These are phyloP conservation scores for Pluvialis apricaria DNA, from an alignment of 2,113 vertebrate species.

Conservation along the genomic window DNA sequence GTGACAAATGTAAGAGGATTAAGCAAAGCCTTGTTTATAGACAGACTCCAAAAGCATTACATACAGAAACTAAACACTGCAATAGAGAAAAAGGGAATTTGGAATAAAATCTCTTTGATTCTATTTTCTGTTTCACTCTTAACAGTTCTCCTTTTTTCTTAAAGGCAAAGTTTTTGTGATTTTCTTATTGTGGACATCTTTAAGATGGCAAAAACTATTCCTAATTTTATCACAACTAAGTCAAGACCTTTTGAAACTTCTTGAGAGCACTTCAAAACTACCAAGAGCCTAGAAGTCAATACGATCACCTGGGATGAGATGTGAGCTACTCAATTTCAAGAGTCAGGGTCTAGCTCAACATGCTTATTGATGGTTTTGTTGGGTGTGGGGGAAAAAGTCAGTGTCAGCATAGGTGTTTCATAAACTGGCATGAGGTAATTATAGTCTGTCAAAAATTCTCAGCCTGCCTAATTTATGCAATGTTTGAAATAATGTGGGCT, in stretches of 20 bases:
- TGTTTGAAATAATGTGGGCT: background rate
- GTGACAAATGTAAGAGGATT: background rate
- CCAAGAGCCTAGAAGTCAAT: background rate
- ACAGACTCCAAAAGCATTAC: background rate
- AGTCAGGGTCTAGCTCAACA: background rate
- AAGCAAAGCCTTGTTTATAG: background rate
- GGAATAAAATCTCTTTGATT: background rate
- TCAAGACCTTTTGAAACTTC: background rate
- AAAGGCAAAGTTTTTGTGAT: background rate
- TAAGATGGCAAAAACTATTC: background rate
- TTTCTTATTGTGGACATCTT: background rate
- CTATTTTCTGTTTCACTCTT: background rate
- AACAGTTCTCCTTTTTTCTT: background rate
- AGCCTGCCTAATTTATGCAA: background rate
- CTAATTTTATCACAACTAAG: background rate
- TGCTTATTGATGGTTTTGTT: background rate
- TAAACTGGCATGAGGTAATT: background rate
- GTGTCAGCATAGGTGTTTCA: background rate
- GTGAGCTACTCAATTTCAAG: background rate
- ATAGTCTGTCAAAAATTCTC: background rate
- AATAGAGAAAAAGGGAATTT: background rate
- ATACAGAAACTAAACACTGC: background rate
- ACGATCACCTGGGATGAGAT: background rate
- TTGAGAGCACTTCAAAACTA: background rate
- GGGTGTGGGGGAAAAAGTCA: accelerated